Percentiles rank a stretch among this genome's conserved stretches.
Conservation (phyloP, 2,113 vertebrate genomes). For the Puffinus mauretanicus region DNA sequence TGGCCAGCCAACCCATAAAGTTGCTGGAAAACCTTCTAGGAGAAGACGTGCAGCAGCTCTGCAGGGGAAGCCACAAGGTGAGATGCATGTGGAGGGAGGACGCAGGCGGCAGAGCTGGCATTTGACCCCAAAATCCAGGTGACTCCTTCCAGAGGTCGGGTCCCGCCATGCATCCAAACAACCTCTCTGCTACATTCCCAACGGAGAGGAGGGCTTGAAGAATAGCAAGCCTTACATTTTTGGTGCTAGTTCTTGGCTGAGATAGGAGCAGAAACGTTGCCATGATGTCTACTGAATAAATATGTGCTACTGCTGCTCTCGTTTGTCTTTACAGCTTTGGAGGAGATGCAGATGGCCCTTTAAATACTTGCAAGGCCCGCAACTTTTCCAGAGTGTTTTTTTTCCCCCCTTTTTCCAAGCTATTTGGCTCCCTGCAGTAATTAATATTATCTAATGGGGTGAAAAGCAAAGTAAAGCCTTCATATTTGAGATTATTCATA, state of each 20-base stretch:
- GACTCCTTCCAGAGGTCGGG: background rate
- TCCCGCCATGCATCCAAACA: background rate
- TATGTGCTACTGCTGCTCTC: constrained; percentile 19
- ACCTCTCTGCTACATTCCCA: background rate
- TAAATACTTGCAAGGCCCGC: constrained; percentile 49
- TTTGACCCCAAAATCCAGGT: background rate
- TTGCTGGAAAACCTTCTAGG: background rate
- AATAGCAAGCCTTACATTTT: background rate
- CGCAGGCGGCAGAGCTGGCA: background rate
- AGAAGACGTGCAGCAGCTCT: background rate
- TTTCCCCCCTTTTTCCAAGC: background rate
- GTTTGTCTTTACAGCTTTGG: background rate
- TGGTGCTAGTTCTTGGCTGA: background rate
- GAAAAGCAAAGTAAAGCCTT: constrained; percentile 38
- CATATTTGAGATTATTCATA: constrained; percentile 58
- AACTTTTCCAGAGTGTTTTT: background rate
- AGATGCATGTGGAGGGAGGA: background rate
- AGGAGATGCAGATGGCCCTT: constrained; percentile 52
- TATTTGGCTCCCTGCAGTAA: constrained; percentile 33
- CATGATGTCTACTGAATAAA: constrained; percentile 24
- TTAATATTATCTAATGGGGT: constrained; percentile 51
- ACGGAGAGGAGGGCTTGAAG: background rate
- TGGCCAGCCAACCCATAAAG: background rate
- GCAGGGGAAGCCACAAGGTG: background rate
- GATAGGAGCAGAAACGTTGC: constrained; percentile 1